Base-by-base conservation (phyloP, 1,140 invertebrate genomes). In the Leptinotarsa undecemlineata region DNA sequence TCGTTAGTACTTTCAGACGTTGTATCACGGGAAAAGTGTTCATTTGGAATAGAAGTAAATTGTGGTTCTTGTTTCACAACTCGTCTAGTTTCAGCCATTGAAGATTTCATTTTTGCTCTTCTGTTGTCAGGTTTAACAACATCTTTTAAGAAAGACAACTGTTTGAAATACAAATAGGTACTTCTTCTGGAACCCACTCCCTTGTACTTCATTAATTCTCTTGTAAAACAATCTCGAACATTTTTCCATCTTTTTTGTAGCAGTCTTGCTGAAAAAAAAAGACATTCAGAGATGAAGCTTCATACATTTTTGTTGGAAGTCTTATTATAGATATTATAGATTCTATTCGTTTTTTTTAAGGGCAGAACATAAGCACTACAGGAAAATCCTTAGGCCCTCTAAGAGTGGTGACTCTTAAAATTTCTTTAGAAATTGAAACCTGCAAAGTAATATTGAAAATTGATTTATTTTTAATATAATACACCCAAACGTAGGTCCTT, bases 171-270 rank as follows among this genome's bases (percentile, higher is more conserved):
- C 51, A 57, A 57, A 19, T 57, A 57, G 51, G 51, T 19, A 19
- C n/a, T 57, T 57, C 14, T 57, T 57, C 51, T 57, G 51, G 51
- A 8, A 19, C 51, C 51, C 3, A 57, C 14, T 57, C 6, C 51
- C 15, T 57, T 57, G 15, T 57, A 17, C 51, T 57, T 57, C 51
- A 57, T 6, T 57, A 57, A 8, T 57, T 57, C 51, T 57, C 51
- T 57, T 14, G 51, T 57, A 8, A 17, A 57, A 19, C 51, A 57
- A 57, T 57, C 51, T 57, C 51, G 51, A 19, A 57, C 51, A 8
- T 57, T 57, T 19, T 57, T 57, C 51, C 51, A 57, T 19, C n/a
- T 57, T 57, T 57, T 57, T 19, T 57, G 51, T 57, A 57, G 51
- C 3, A 57, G 14, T 57, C 51, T 57, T 57, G 51, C 51, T 57